A percentile compares a stretch with the other conserved stretches of the same genome.
These are phyloP conservation scores for Petromus typicus DNA, from an alignment of 2,113 vertebrate species.

Conservation along the genomic window DNA sequence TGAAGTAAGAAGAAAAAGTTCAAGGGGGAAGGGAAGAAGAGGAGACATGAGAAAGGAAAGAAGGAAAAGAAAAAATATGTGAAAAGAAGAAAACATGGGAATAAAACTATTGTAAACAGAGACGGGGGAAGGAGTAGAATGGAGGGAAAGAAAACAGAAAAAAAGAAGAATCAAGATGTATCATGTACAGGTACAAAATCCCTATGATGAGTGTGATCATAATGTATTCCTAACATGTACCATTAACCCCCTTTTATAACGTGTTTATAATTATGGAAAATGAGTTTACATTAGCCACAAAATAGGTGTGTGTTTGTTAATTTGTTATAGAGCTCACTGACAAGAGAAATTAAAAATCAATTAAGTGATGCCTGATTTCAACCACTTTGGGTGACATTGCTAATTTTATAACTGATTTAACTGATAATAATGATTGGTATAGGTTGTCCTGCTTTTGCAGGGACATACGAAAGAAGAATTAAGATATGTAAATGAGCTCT, in stretches of 20 bases:
- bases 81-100: no score
- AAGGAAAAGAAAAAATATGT: no score
- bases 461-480: neutral
- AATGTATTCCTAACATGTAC: neutral
- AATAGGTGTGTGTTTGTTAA: neutral
- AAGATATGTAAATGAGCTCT: neutral
- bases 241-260: neutral
- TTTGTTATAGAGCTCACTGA: neutral
- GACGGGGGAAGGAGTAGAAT: no score
- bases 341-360: neutral
- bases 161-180: no score
- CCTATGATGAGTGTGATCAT: no score
- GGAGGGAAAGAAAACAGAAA: no score
- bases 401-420: slow-evolving; percentile 27
- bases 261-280: neutral
- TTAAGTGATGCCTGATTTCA: neutral
- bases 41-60: no score
- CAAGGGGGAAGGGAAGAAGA: no score
- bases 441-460: neutral
- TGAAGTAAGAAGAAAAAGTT: no score
- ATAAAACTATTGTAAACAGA: no score
- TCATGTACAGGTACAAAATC: no score
- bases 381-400: neutral
- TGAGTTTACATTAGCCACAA: neutral
- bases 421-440: neutral